Base-by-base conservation (phyloP, 2,888 invertebrate species). In the Sussaba pulchella region DNA sequence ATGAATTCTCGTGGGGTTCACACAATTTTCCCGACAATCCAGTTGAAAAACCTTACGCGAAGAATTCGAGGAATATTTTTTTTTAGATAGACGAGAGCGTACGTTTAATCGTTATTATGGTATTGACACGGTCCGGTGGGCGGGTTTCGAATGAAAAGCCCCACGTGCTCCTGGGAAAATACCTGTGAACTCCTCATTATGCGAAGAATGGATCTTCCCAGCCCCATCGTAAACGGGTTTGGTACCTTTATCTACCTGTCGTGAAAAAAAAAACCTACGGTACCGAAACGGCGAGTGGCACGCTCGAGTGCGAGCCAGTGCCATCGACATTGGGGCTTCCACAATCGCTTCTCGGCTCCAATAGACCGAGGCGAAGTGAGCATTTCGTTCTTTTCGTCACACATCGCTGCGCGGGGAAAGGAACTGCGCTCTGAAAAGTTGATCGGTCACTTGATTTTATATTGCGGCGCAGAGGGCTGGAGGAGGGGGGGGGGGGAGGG, bases 401-500 rank as follows among this genome's bases (percentile, higher is more conserved):
- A 69, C 76, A 73, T 59, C 81, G 64, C 54, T 54, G 73, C 71
- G 10, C 69, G 54, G 14, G 47, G 26, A 59, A 45, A 77, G 81
- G 81, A 81, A 77, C 73, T 81, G 63, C 64, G 81, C 76, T 81
- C 81, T 77, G 59, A 81, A 81, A 73, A 73, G 76, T 72, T 70
- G 73, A 72, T 69, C 57, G 81, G 76, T 73, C 81, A 71, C 61
- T 71, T 57, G 2, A 31, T 14, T 36, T 31, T 26, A 9, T 31
- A 6, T 2, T 1, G 57, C 4, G 31, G 26, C n/a, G n/a, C n/a
- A n/a, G n/a, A n/a, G n/a, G n/a, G n/a, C n/a, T n/a, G n/a, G n/a
- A n/a, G n/a, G n/a, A n/a, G n/a, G n/a, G n/a, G n/a, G n/a, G n/a
- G n/a, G n/a, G n/a, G n/a, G n/a, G n/a, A n/a, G n/a, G n/a, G n/a